Evolutionary conservation across 1,140 invertebrate genomes (phyloP), one percentile per base, ranked within the genome.

Genomic region (Vanessa atalanta): DNA sequence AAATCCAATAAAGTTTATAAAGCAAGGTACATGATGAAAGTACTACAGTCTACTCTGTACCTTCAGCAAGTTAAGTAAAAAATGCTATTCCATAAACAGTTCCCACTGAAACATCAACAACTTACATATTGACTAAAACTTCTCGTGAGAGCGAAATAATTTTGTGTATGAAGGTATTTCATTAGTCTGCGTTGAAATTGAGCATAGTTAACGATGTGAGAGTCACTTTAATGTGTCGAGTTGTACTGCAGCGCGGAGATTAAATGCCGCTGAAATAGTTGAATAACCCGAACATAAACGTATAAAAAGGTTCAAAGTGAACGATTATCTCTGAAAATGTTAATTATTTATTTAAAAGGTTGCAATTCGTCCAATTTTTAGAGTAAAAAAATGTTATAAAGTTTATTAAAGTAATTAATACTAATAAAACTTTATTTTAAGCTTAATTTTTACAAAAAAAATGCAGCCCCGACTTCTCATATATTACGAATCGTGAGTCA

Each of bases 81-180:
- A 53, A n/a, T 9, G 9, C 11, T 23, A 57, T 57, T 57, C 53
- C 53, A 23, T 2, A 12, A 57, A 12, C 15, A 16, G 7, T 55
- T 55, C 7, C 15, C 15, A 55, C 9, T 55, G 3, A 6, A 55
- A 57, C 53, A 55, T 55, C 6, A 20, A 20, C 26, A 57, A 57
- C 23, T 57, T 26, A 23, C 53, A 57, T 23, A 57, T 57, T 57
- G 23, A 23, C 9, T 57, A n/a, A 67, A 55, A 67, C 16, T 26
- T 53, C 65, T 67, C 50, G 20, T 26, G 48, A 26, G 8, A 43
- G 8, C n/a, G 31, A 67, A 53, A 67, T 26, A 51, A 67, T 55
- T 67, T 37, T 12, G 65, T 14, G 53, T 57, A 57, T 57, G 16
- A 53, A 67, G 65, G 51, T 55, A 67, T 67, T 67, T 67, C 50